Evolutionary conservation across 2,888 invertebrate species (phyloP).

Genomic region (Ptychoptera contaminata): DNA sequence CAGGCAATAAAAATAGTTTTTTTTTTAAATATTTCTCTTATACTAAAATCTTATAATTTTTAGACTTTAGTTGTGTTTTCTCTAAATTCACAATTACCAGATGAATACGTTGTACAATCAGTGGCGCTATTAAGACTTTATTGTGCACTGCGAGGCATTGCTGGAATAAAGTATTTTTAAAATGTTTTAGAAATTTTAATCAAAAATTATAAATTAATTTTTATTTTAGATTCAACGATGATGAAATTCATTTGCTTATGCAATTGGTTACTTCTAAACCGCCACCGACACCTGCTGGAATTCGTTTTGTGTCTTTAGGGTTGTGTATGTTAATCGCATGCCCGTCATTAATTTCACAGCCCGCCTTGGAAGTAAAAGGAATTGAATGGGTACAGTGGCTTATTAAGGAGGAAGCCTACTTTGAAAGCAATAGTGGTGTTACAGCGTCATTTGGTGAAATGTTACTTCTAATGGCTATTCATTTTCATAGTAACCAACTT

Average conservation of each 20-base stretch:
- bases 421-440: conserved; percentile 69
- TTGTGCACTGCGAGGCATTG: conserved; percentile 84
- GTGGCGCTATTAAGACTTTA: conserved; percentile 81
- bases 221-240: conserved; percentile 60
- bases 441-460: conserved; percentile 90
- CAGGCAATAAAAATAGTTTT: no score
- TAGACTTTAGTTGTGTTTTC: conserved; percentile 42
- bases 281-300: conserved; percentile 79
- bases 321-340: conserved; percentile 91
- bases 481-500: conserved; percentile 90
- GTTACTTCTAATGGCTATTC: conserved; percentile 88
- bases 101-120: conserved; percentile 62
- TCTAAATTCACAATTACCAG: conserved; percentile 40
- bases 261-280: conserved; percentile 78
- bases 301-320: conserved; percentile 81
- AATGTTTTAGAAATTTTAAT: not conserved
- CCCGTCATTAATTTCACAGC: conserved; percentile 62
- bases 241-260: conserved; percentile 72
- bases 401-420: conserved; percentile 77
- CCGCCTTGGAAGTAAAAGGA: conserved; percentile 69
- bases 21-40: no score
- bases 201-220: conserved; percentile 4
- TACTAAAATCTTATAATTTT: no score
- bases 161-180: conserved; percentile 61
- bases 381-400: conserved; percentile 92